A percentile compares a stretch with the other conserved stretches of the same genome.
phyloP scores from a whole-genome alignment of 2,888 invertebrate species.

The Apodemia mormo region DNA sequence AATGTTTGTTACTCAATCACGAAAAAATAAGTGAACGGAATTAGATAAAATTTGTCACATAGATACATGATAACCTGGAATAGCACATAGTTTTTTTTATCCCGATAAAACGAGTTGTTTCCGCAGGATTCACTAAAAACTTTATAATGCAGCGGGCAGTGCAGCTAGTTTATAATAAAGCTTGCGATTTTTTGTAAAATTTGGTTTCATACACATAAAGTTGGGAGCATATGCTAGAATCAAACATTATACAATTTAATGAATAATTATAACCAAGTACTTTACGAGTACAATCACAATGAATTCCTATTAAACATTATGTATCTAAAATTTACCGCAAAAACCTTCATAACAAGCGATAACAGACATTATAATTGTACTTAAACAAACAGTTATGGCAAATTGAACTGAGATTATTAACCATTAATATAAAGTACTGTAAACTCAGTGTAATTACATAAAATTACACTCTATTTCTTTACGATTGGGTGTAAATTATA shows the following conservation, averaged over 20 bases:
- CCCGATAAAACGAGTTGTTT: too few relatives aligned
- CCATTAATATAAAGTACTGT: constrained; percentile 37
- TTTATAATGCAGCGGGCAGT: too few relatives aligned
- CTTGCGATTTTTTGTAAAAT: too few relatives aligned
- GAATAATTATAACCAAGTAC: not conserved
- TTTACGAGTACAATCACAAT: not conserved
- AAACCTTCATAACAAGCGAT: constrained; percentile 23
- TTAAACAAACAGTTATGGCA: constrained; percentile 36
- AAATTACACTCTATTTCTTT: constrained; percentile 1
- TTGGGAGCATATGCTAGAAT: too few relatives aligned
- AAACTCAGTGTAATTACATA: not conserved
- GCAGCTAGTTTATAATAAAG: too few relatives aligned
- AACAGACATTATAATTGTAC: constrained; percentile 28
- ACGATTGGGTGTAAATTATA: not conserved
- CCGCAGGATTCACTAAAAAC: too few relatives aligned
- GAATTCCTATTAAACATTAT: not conserved
- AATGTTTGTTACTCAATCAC: too few relatives aligned
- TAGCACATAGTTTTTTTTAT: too few relatives aligned
- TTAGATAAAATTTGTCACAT: too few relatives aligned
- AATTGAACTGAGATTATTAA: constrained; percentile 39
- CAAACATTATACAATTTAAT: constrained; percentile 11
- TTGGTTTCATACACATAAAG: too few relatives aligned
- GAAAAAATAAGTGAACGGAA: too few relatives aligned
- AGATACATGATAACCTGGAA: too few relatives aligned
- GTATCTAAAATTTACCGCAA: constrained; percentile 9